Percentiles rank a stretch among this genome's conserved stretches.
phyloP scores from a whole-genome alignment of 2,113 vertebrate genomes.

The Apistogramma diplotaenia region DNA sequence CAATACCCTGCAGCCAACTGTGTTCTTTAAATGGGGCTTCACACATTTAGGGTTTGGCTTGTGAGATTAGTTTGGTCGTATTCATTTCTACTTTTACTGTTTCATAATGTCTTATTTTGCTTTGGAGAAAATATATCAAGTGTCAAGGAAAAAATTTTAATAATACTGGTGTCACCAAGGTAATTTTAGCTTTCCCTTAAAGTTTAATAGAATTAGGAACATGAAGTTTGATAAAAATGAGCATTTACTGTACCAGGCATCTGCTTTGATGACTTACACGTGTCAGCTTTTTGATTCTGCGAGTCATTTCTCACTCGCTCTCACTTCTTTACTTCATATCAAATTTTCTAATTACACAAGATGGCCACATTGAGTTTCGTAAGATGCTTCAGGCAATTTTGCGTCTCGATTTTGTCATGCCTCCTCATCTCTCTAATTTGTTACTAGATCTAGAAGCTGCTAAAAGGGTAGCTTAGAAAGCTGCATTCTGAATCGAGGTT shows the following conservation, averaged over 20 bases:
- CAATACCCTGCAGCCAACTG: rapidly evolving
- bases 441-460: not conserved
- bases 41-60: not conserved
- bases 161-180: not conserved
- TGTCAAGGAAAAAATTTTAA: not conserved
- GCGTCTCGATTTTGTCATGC: not conserved
- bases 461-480: not conserved
- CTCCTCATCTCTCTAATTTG: not conserved
- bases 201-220: not conserved
- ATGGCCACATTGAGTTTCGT: not conserved
- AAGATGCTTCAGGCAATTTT: not conserved
- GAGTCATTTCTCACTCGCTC: no score
- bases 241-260: not conserved
- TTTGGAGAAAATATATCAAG: not conserved
- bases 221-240: not conserved
- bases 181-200: not conserved
- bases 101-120: not conserved
- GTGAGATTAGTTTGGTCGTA: not conserved
- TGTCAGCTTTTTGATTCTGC: not conserved
- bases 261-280: no score
- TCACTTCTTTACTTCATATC: no score
- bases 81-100: not conserved
- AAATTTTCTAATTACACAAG: no score
- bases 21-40: not conserved
- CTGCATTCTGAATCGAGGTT: not conserved